phyloP scores from a whole-genome alignment of 2,113 vertebrate genomes.

The Xiphophorus couchianus region DNA sequence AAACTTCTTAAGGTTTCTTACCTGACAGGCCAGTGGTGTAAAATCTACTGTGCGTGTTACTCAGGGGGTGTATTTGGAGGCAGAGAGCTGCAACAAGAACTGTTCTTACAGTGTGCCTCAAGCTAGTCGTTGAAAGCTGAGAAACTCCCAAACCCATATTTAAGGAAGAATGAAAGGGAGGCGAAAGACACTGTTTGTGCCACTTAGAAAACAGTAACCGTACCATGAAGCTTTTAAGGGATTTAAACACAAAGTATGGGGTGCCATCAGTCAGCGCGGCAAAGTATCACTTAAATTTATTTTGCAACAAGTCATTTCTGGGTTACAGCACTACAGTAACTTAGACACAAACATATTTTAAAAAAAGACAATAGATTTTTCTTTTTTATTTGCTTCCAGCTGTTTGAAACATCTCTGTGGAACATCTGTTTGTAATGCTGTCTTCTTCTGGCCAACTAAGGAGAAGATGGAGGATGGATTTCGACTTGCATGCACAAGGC shows the following conservation, averaged over 20 bases:
- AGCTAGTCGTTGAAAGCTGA: slow-evolving; percentile 54
- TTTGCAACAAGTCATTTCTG: neutral
- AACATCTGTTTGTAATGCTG: slow-evolving; percentile 74
- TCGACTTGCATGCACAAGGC: slow-evolving; percentile 16
- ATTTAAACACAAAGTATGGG: slow-evolving; percentile 7
- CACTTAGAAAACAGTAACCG: slow-evolving; percentile 19
- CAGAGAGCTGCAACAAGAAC: slow-evolving; percentile 39
- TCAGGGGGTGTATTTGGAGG: slow-evolving; percentile 35
- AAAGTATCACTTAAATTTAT: slow-evolving; percentile 19
- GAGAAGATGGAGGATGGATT: slow-evolving; percentile 23
- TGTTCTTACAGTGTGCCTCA: slow-evolving; percentile 39
- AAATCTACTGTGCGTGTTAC: slow-evolving; percentile 27
- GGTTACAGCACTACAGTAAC: neutral
- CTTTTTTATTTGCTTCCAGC: slow-evolving; percentile 13
- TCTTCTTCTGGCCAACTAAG: slow-evolving; percentile 26
- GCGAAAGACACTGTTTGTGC: slow-evolving; percentile 35
- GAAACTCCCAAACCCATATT: slow-evolving; percentile 58
- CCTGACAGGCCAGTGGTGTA: slow-evolving; percentile 22
- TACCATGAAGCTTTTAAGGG: slow-evolving; percentile 13
- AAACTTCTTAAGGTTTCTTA: slow-evolving; percentile 1
- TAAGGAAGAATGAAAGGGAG: slow-evolving; percentile 46
- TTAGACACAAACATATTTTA: slow-evolving; percentile 12
- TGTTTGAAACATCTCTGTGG: slow-evolving; percentile 35
- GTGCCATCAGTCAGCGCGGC: neutral
- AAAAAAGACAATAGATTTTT: neutral